A percentile compares a stretch with the other conserved stretches of the same genome.
Conservation (phyloP, 2,888 invertebrate genomes). For the Thera britannica region DNA sequence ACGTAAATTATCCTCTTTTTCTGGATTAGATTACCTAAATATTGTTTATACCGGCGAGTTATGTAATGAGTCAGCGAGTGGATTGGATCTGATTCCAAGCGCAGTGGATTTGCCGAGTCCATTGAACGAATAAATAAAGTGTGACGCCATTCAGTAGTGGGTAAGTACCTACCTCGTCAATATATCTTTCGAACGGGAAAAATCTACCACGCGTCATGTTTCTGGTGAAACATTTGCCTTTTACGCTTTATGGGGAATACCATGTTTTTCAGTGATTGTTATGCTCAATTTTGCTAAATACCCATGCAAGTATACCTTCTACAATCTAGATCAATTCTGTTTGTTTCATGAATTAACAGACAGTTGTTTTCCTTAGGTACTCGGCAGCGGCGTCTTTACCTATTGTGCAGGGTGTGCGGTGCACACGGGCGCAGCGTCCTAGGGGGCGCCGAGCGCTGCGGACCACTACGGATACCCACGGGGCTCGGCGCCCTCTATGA, state of each 20-base stretch:
- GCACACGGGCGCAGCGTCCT: no score
- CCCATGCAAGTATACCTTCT: background rate
- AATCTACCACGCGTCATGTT: constrained; percentile 60
- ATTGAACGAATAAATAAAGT: constrained; percentile 50
- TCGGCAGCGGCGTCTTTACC: no score
- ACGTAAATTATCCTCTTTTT: constrained; percentile 41
- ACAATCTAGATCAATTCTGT: constrained; percentile 1
- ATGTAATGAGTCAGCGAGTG: constrained; percentile 60
- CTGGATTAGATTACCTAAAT: constrained; percentile 45
- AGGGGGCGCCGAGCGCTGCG: no score
- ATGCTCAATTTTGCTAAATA: background rate
- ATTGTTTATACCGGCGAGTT: constrained; percentile 53
- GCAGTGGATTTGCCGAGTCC: constrained; percentile 54
- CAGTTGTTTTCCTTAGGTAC: constrained; percentile 46
- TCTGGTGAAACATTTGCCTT: constrained; percentile 21
- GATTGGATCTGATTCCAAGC: constrained; percentile 55
- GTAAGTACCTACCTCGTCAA: background rate
- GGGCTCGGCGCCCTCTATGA: no score
- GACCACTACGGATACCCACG: no score
- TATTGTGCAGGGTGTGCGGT: no score
- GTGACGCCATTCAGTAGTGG: constrained; percentile 50
- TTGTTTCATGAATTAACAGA: constrained; percentile 4
- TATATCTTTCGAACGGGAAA: constrained; percentile 55
- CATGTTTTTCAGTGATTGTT: constrained; percentile 14
- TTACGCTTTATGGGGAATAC: constrained; percentile 17